Percentiles rank a stretch among this genome's conserved stretches.
Evolutionary conservation across 2,797 vertebrate species (phyloP).

Genomic region (Gorsachius magnificus): DNA sequence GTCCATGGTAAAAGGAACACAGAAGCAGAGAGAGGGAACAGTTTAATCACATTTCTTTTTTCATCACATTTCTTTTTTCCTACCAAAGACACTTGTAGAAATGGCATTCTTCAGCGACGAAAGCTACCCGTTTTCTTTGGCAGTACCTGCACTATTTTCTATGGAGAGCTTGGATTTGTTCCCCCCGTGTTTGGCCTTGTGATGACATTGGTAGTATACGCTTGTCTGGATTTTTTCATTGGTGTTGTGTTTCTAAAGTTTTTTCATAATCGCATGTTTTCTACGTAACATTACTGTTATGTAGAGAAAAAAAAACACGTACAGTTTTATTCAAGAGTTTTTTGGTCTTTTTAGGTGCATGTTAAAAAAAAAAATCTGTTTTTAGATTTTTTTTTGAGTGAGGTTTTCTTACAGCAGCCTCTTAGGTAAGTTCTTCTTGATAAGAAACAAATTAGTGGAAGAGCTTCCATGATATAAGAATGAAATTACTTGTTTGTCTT

Average conservation of each 20-base stretch:
- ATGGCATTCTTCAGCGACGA: accelerated
- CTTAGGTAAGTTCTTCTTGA: background rate
- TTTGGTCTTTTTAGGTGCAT: background rate
- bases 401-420: background rate
- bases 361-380: background rate
- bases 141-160: background rate
- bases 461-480: background rate
- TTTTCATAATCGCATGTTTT: background rate
- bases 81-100: background rate
- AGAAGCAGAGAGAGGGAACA: background rate
- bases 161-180: background rate
- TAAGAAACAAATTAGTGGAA: background rate
- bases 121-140: background rate
- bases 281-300: background rate
- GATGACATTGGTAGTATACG: too few species aligned
- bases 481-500: background rate
- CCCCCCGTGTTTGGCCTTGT: background rate
- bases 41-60: background rate
- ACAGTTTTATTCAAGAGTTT: background rate
- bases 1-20: background rate
- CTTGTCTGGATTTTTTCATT: background rate
- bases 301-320: background rate
- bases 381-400: background rate
- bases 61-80: background rate
- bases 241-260: background rate